Conservation (phyloP, 2,797 vertebrate species). For the Chiroxiphia lanceolata region DNA sequence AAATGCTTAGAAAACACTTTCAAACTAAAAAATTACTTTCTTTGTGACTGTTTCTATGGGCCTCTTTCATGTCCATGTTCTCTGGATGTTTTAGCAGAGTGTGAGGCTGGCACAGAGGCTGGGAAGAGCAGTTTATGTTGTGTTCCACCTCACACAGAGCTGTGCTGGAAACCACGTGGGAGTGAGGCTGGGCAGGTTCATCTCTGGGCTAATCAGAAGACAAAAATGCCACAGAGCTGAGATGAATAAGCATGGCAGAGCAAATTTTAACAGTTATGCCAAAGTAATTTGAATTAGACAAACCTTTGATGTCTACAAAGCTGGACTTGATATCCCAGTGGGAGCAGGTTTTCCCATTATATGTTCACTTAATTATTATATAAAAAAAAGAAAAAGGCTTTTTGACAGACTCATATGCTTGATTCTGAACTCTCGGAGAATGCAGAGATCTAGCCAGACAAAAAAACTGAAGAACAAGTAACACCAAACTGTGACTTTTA, state of each 20-base stretch:
- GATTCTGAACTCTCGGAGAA: neutral
- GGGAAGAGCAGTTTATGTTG: neutral
- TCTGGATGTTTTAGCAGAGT: neutral
- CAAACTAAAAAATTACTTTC: neutral
- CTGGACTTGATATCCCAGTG: neutral
- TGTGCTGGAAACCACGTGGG: neutral
- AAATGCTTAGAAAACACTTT: neutral
- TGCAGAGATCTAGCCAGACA: neutral
- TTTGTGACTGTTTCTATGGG: neutral
- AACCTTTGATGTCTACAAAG: slow-evolving; percentile 29
- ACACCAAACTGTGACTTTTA: neutral
- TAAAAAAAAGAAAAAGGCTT: neutral
- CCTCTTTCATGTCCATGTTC: neutral
- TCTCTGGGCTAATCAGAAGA: neutral
- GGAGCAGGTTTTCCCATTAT: neutral
- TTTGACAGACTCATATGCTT: neutral
- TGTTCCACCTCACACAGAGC: neutral
- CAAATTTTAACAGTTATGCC: neutral
- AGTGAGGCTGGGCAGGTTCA: neutral
- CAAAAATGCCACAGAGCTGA: neutral
- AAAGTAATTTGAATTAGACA: slow-evolving; percentile 1
- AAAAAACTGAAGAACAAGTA: neutral
- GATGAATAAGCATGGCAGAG: neutral
- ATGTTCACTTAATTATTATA: neutral
- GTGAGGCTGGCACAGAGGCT: neutral